Evolutionary conservation across 35 echinoderm and acorn worm genomes (phyloP).

Genomic region (Stichopus chloronotus): DNA sequence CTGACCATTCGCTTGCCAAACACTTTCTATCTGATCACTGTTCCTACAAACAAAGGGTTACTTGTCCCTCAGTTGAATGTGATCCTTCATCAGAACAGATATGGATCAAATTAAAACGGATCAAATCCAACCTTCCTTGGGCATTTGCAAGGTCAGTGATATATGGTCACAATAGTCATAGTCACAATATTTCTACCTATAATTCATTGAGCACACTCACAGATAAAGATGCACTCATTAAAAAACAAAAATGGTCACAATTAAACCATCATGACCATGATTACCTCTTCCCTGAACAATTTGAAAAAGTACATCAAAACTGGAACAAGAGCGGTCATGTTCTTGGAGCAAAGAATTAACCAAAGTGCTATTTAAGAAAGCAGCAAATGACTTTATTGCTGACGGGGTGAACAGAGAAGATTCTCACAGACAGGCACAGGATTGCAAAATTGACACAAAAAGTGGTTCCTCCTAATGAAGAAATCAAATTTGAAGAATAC

Average conservation of each 20-base stretch:
- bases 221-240: neutral
- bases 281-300: neutral
- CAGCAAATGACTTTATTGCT: neutral
- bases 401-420: neutral
- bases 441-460: neutral
- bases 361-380: neutral
- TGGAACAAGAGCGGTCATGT: neutral
- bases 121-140: too few species aligned
- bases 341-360: neutral
- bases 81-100: neutral
- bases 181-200: neutral
- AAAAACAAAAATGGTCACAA: neutral
- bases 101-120: neutral
- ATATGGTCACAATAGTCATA: neutral
- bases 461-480: neutral
- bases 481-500: neutral
- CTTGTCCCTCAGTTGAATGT: neutral
- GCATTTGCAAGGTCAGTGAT: neutral
- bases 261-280: neutral
- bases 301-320: neutral
- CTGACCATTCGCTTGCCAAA: neutral
- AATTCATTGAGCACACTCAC: slow-evolving; percentile 8
- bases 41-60: neutral
- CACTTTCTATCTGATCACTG: neutral
- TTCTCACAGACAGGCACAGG: neutral